phyloP scores from a whole-genome alignment of 2,797 vertebrate genomes.

The Sciurus vulgaris region DNA sequence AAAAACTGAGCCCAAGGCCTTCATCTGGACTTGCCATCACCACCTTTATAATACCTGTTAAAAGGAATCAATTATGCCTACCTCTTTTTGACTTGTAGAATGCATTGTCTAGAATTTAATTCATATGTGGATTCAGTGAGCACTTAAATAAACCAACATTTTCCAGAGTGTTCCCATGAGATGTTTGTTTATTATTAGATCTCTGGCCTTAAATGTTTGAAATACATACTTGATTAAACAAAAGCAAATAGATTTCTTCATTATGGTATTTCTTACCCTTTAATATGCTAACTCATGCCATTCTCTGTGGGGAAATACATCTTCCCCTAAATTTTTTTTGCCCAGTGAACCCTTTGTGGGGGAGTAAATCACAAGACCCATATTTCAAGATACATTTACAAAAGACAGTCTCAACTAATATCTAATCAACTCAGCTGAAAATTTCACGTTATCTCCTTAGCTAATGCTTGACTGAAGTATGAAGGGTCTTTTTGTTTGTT shows the following conservation, averaged over 20 bases:
- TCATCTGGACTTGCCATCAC: neutral
- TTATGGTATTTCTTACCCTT: neutral
- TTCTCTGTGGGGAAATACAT: slow-evolving; percentile 28
- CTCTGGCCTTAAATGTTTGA: slow-evolving; percentile 14
- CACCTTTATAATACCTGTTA: neutral
- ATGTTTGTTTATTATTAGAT: neutral
- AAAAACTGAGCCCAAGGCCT: neutral
- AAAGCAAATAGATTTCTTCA: slow-evolving; percentile 26
- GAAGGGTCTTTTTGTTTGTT: neutral
- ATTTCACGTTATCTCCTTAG: neutral
- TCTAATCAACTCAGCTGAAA: neutral
- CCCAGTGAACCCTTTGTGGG: neutral
- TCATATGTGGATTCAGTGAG: neutral
- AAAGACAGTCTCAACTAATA: neutral
- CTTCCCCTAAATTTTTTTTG: slow-evolving; percentile 36
- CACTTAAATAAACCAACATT: slow-evolving; percentile 7
- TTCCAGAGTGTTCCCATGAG: neutral
- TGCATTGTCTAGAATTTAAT: slow-evolving; percentile 26
- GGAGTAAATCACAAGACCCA: neutral
- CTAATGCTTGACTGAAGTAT: neutral
- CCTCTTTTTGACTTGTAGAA: neutral
- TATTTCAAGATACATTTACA: neutral
- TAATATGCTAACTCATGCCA: neutral
- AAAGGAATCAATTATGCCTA: neutral
- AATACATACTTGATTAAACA: slow-evolving; percentile 59